Evolutionary conservation across 2,113 vertebrate species (phyloP), one percentile per base, ranked within the genome.

Genomic region (Lepus timidus): DNA sequence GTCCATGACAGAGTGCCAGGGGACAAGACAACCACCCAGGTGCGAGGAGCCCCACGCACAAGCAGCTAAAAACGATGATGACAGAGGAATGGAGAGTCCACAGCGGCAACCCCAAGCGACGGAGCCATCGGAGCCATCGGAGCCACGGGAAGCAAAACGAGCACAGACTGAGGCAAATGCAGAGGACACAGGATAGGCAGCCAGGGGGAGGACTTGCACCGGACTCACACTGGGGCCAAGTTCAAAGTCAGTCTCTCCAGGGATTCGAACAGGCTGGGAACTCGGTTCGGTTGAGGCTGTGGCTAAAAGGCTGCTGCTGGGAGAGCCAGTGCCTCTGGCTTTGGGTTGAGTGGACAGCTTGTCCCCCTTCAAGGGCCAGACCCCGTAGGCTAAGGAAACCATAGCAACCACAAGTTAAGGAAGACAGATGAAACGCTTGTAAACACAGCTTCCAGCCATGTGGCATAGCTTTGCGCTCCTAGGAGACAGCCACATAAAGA

Each of bases 391-490:
- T 16, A 70, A 90, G 90, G 95, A 96, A 97, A 96, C 96, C 97
- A 97, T 97, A 90, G 97, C 97, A 97, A 97, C 97, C 95, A 96
- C 88, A 95, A 97, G 96, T 95, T 94, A 94, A 95, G 93, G 67
- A 96, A 93, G 90, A 88, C 11, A 3, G 93, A 96, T 94, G 95
- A 96, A 96, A 97, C 94, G 97, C 96, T 96, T 93, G 90, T 96
- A 96, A 96, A 97, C 95, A 97, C 76, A 92, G 95, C 95, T 94
- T 94, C 87, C 88, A 95, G 90, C 93, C 94, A 97, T 96, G 95
- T 92, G 93, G 95, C 97, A 96, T 96, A 97, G 95, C 78, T 96
- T 64, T 85, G 71, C 88, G 78, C 88, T 96, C 97, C 96, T 95
- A 96, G 97, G 97, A 97, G 88, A 97, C 97, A 91, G 97, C 68